Evolutionary conservation across 2,113 vertebrate species (phyloP), one percentile per base, ranked within the genome.

Genomic region (Coptodon bakossiorum): DNA sequence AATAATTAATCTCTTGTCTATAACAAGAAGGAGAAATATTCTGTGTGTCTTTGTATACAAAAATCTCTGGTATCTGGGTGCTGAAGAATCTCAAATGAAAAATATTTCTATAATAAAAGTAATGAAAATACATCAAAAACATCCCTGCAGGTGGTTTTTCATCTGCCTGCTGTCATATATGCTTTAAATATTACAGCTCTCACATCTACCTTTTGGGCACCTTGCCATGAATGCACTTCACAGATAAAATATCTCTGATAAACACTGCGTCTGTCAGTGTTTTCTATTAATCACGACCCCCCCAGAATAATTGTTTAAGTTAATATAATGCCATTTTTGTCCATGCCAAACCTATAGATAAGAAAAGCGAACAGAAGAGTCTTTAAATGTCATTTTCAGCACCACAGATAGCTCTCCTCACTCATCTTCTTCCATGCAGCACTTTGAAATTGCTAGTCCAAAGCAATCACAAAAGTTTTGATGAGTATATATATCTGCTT

Each of bases 401-500:
- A 91, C 59, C 81, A 81, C 9, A 31, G 91, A 87, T 90, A 86
- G 85, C n/a, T 82, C 80, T 85, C 24, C 76, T 86, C 88, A 71
- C 59, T 81, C 81, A 43, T 88, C 80, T 61, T 85, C 73, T 53
- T 80, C 68, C 8, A 6, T 4, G 5, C 57, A 14, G 48, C 73
- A 22, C 71, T 86, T 86, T 22, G 34, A 89, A 93, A 92, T 86
- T 90, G 66, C 80, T 36, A 53, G 57, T 87, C 82, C 43, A 83
- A 93, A 93, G 90, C 89, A 92, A 93, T 93, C 90, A 90, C 73
- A 59, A 88, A 91, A 83, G 80, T 91, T 94, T 68, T 82, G 82
- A 94, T 92, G 83, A 91, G 85, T 90, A 80, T 89, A 86, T 89
- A 85, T 91, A 73, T 91, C 80, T 40, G 61, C 68, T 22, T 27